These are phyloP conservation scores for Carassius carassius DNA, from an alignment of 2,113 vertebrate genomes.

Conservation along the genomic window DNA sequence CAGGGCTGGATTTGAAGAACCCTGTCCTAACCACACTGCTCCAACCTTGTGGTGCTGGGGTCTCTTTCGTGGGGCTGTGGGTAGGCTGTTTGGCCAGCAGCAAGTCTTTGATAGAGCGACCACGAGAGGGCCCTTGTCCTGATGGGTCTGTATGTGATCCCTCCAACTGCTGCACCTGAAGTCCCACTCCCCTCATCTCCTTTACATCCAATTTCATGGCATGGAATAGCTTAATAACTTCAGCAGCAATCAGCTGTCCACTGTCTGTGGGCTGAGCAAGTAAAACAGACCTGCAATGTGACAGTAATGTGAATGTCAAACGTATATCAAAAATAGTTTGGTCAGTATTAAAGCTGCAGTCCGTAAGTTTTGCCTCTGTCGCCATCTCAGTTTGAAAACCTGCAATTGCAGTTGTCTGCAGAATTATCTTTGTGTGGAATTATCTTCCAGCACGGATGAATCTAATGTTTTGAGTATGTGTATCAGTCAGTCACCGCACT, in stretches of 20 bases:
- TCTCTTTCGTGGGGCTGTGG: conserved; percentile 45
- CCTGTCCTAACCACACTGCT: background rate
- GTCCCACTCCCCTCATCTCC: conserved; percentile 93
- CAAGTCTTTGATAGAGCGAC: conserved; percentile 85
- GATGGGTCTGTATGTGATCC: conserved; percentile 64
- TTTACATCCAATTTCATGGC: conserved; percentile 89
- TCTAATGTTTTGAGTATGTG: too few species aligned
- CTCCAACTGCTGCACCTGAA: conserved; percentile 90
- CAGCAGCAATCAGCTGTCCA: conserved; percentile 86
- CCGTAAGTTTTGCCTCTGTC: too few species aligned
- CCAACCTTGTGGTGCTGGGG: conserved; percentile 34
- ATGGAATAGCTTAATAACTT: conserved; percentile 88
- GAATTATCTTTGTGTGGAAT: too few species aligned
- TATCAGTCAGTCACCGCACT: too few species aligned
- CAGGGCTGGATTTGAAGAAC: background rate
- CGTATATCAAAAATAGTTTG: background rate
- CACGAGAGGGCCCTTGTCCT: conserved; percentile 58
- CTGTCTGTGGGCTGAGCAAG: conserved; percentile 89
- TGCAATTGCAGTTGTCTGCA: too few species aligned
- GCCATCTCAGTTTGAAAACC: too few species aligned
- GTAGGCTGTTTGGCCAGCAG: conserved; percentile 75
- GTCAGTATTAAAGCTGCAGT: background rate
- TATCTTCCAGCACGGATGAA: too few species aligned
- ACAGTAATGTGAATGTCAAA: background rate
- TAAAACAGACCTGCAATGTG: conserved; percentile 82